phyloP scores from a whole-genome alignment of 2,888 invertebrate species.

The Drosophila birchii region DNA sequence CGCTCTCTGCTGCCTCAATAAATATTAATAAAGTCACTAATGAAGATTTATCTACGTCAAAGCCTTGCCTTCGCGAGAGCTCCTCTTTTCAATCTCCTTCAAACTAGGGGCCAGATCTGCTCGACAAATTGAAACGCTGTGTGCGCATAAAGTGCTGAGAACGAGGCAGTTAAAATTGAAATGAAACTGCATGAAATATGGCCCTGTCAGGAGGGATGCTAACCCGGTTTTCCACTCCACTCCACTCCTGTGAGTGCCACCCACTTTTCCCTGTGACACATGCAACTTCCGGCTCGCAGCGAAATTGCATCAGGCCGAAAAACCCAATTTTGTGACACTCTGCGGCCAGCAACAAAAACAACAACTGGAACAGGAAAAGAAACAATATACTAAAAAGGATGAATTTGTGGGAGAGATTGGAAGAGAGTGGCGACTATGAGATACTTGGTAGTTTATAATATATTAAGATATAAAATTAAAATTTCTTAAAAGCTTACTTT shows the following conservation, averaged over 20 bases:
- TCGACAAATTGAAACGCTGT: slow-evolving; percentile 46
- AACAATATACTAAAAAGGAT: slow-evolving; percentile 18
- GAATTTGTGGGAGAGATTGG: too few species aligned
- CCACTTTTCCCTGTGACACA: slow-evolving; percentile 59
- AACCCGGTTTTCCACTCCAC: slow-evolving; percentile 5
- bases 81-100: slow-evolving; percentile 2
- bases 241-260: not conserved
- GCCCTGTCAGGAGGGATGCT: slow-evolving; percentile 14
- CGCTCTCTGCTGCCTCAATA: slow-evolving; percentile 58
- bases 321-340: slow-evolving; percentile 54
- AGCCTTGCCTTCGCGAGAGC: not conserved
- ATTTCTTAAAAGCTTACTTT: too few species aligned
- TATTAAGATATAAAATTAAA: too few species aligned
- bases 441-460: not conserved
- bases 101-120: not conserved
- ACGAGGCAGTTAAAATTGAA: slow-evolving; percentile 49
- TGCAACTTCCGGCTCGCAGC: slow-evolving; percentile 73
- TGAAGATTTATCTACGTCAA: slow-evolving; percentile 74
- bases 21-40: slow-evolving; percentile 82
- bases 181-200: slow-evolving; percentile 50
- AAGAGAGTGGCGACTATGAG: not conserved
- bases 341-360: slow-evolving; percentile 52
- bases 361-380: slow-evolving; percentile 20
- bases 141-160: slow-evolving; percentile 28
- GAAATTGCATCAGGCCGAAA: slow-evolving; percentile 71